A percentile compares a stretch with the other conserved stretches of the same genome.
Conservation (phyloP, 2,113 vertebrate species). For the Dascyllus trimaculatus region DNA sequence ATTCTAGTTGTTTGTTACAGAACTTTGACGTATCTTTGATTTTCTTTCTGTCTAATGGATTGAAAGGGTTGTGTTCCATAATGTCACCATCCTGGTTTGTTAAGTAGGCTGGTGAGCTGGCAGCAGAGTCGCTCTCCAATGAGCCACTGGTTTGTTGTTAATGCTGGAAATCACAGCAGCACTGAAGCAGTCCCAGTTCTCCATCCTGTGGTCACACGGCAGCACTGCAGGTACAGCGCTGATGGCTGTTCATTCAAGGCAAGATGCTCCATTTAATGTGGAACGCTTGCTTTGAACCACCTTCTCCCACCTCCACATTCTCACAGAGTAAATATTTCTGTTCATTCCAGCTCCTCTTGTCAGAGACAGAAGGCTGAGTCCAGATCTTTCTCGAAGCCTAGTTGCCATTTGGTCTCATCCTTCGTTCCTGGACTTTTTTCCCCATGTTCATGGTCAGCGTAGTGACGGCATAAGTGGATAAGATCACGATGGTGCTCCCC, state of each 20-base stretch:
- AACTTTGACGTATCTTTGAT: neutral
- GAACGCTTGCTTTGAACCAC: neutral
- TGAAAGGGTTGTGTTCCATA: neutral
- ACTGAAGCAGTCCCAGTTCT: slow-evolving; percentile 50
- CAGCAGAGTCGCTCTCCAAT: neutral
- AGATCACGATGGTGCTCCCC: slow-evolving; percentile 70
- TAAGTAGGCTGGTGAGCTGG: neutral
- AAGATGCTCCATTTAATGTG: neutral
- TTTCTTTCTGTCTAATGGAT: neutral
- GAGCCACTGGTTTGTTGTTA: neutral
- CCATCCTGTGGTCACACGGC: slow-evolving; percentile 65
- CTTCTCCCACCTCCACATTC: neutral
- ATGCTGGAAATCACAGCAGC: neutral
- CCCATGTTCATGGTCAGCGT: slow-evolving; percentile 70
- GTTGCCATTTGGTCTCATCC: slow-evolving; percentile 41
- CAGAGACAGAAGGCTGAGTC: neutral
- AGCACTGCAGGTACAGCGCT: slow-evolving; percentile 42
- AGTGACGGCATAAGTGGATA: slow-evolving; percentile 66
- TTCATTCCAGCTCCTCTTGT: neutral
- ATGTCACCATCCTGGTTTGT: neutral
- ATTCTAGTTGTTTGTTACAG: neutral
- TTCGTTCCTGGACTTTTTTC: slow-evolving; percentile 62
- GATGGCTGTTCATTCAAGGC: neutral
- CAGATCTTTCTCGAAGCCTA: slow-evolving; percentile 18
- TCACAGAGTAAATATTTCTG: neutral